Base-by-base conservation (phyloP, 2,888 invertebrate species). In the Xylota segnis region DNA sequence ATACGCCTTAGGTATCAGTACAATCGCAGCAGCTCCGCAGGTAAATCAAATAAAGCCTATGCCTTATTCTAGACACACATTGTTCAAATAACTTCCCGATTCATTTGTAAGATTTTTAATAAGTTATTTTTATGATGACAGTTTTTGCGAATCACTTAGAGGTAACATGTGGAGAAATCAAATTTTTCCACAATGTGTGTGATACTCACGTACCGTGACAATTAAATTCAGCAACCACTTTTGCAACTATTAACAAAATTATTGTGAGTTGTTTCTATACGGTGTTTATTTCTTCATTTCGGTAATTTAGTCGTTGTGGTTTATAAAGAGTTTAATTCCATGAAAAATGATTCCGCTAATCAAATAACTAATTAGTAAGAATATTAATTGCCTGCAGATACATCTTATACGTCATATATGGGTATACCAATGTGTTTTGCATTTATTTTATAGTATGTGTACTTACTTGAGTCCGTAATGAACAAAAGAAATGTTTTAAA, bases 11-110 rank as follows among this genome's bases (percentile, higher is more conserved):
- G 82, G 58, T 29, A 52, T 76, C 34, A 18, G 71, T n/a, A 59
- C 82, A 58, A 71, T 65, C 3, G 29, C 82, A 58, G 76, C 82
- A 10, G 63, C 76, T 43, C 82, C 76, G 6, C 82, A 83, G 82
- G 82, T 83, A 76, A 70, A 16, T 50, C 5, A 23, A n/a, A 52
- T 18, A 47, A 50, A 50, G 23, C 9, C 16, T 10, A 18, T 50
- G 10, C 16, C 4, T 47, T 47, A 18, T 47, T 47, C 47, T 50
- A 23, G 10, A 12, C 50, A 23, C 23, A 50, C n/a, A n/a, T n/a
- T n/a, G 14, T 43, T 14, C 47, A 18, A 10, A 7, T 10, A 18
- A 16, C 50, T 50, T 23, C 23, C 50, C 9, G 23, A 12, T 50
- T 50, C 23, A 18, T 0, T 10, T 43, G 14, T 50, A 9, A 16